phyloP scores from a whole-genome alignment of 2,888 invertebrate species.

The Neoscelio sp. region DNA sequence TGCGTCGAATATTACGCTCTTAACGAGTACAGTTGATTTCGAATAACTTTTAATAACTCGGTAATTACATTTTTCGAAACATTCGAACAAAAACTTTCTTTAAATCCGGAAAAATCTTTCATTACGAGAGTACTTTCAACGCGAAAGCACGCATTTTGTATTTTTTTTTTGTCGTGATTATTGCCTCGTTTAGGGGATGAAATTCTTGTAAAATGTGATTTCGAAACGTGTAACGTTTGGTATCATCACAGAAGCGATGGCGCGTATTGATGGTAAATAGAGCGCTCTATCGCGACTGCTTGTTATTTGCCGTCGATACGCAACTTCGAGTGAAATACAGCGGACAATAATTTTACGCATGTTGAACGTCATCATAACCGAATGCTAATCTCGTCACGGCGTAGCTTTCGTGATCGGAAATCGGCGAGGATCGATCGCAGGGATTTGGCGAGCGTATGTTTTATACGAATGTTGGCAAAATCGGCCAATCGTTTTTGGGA shows the following conservation, averaged over 20 bases:
- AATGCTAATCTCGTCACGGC: constrained; percentile 65
- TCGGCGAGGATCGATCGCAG: constrained; percentile 60
- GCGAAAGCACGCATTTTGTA: too few relatives aligned
- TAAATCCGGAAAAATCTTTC: too few relatives aligned
- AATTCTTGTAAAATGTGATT: constrained; percentile 50
- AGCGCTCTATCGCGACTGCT: constrained; percentile 67
- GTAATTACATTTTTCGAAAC: too few relatives aligned
- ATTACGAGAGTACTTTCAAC: too few relatives aligned
- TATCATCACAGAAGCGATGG: constrained; percentile 53
- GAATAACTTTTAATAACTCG: too few relatives aligned
- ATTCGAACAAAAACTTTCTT: too few relatives aligned
- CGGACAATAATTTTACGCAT: constrained; percentile 73
- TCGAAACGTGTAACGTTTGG: constrained; percentile 58
- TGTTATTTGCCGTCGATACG: constrained; percentile 67
- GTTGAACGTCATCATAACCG: constrained; percentile 67
- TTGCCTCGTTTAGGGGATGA: constrained; percentile 23
- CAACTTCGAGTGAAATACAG: constrained; percentile 72
- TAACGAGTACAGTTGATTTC: too few relatives aligned
- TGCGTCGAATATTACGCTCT: constrained; percentile 12
- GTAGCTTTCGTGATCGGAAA: constrained; percentile 54
- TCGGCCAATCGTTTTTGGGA: constrained; percentile 44
- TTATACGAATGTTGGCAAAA: constrained; percentile 20
- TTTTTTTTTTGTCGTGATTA: constrained; percentile 25
- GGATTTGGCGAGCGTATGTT: constrained; percentile 46
- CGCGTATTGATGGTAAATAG: constrained; percentile 67